These are phyloP conservation scores for Platygyra sinensis DNA, from an alignment of 64 coral and sea anemone genomes.

Conservation along the genomic window DNA sequence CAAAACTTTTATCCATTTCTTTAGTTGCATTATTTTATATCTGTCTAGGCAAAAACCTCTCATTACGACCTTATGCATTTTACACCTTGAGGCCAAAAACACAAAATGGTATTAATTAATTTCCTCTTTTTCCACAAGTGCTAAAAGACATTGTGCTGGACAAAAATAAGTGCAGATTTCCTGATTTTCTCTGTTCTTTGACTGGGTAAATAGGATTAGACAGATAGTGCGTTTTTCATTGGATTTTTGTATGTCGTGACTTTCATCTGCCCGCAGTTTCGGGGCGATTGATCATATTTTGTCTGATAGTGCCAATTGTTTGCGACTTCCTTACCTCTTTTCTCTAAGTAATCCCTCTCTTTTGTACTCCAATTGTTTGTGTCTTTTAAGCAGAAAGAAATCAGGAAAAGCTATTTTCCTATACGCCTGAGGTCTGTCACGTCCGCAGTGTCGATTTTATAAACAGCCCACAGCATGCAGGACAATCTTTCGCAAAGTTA, in stretches of 20 bases:
- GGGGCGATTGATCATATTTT: not conserved
- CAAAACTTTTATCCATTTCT: not conserved
- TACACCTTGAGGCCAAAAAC: not conserved
- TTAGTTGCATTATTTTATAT: not conserved
- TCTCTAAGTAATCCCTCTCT: not conserved
- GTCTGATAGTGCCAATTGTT: not conserved
- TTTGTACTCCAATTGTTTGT: not conserved
- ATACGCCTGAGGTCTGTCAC: not conserved
- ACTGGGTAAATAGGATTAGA: not conserved
- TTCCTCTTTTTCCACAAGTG: not conserved
- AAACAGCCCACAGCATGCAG: constrained; percentile 27
- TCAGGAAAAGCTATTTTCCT: not conserved
- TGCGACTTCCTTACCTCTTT: not conserved
- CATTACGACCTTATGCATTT: not conserved
- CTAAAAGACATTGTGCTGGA: not conserved
- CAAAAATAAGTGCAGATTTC: not conserved
- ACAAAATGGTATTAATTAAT: not conserved
- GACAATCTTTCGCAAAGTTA: not conserved
- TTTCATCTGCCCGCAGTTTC: not conserved
- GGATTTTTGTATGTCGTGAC: not conserved
- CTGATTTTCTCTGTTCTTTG: not conserved
- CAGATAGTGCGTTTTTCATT: not conserved
- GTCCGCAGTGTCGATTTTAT: not conserved
- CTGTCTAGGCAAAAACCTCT: not conserved
- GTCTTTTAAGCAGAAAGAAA: not conserved